These are phyloP conservation scores for Ennomos fuscantarius DNA, from an alignment of 2,888 invertebrate species.

Conservation along the genomic window DNA sequence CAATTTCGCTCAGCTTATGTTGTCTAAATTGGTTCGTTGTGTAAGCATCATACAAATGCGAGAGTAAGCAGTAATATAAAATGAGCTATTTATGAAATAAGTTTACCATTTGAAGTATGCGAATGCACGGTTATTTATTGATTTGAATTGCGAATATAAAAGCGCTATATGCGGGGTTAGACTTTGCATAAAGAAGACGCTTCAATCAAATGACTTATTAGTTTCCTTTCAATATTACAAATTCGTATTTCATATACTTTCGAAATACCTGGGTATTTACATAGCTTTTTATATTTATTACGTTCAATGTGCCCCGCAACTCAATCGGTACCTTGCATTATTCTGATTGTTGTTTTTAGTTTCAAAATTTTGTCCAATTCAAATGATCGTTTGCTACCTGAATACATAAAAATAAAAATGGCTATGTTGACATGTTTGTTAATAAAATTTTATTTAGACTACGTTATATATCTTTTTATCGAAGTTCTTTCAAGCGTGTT, in stretches of 20 bases:
- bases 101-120: slow-evolving; percentile 51
- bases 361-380: too few species aligned
- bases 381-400: too few species aligned
- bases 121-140: slow-evolving; percentile 48
- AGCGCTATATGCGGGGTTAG: slow-evolving; percentile 29
- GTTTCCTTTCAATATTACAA: slow-evolving; percentile 28
- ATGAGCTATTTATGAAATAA: slow-evolving; percentile 54
- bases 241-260: neutral
- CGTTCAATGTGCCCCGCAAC: too few species aligned
- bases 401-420: too few species aligned
- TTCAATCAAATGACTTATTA: slow-evolving; percentile 43
- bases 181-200: slow-evolving; percentile 36
- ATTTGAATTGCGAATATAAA: slow-evolving; percentile 45
- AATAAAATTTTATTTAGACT: too few species aligned
- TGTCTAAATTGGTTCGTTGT: slow-evolving; percentile 66
- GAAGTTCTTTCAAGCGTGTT: too few species aligned
- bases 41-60: slow-evolving; percentile 65
- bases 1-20: slow-evolving; percentile 68
- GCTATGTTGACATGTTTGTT: too few species aligned
- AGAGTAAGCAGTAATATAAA: slow-evolving; percentile 54
- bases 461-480: too few species aligned
- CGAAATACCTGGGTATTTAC: neutral
- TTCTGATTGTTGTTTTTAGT: too few species aligned
- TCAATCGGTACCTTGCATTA: too few species aligned
- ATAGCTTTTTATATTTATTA: too few species aligned